Percentiles rank a stretch among this genome's conserved stretches.
These are phyloP conservation scores for Colistium nudipinnis DNA, from an alignment of 2,113 vertebrate species.

Conservation along the genomic window DNA sequence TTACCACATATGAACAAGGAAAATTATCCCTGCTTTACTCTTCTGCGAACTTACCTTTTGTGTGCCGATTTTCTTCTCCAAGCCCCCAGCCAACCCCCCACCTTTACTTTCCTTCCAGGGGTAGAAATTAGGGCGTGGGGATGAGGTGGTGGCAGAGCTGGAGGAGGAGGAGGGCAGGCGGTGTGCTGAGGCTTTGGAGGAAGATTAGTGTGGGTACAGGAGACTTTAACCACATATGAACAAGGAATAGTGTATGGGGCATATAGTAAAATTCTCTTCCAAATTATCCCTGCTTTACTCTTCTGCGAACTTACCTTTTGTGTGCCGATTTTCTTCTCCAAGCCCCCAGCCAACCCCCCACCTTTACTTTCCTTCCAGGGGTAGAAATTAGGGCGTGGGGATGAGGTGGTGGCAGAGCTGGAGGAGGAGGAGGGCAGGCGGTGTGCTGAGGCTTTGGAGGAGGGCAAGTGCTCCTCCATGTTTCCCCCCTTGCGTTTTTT, in stretches of 20 bases:
- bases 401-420: slow-evolving; percentile 78
- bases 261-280: too few relatives aligned
- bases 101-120: slow-evolving; percentile 84
- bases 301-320: slow-evolving; percentile 85
- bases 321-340: slow-evolving; percentile 89
- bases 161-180: slow-evolving; percentile 84
- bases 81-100: slow-evolving; percentile 75
- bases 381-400: slow-evolving; percentile 78
- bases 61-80: slow-evolving; percentile 89
- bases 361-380: slow-evolving; percentile 84
- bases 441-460: slow-evolving; percentile 75
- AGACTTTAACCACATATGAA: too few relatives aligned
- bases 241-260: too few relatives aligned
- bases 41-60: slow-evolving; percentile 87
- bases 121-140: slow-evolving; percentile 78
- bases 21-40: neutral
- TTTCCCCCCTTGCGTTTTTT: slow-evolving; percentile 86
- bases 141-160: slow-evolving; percentile 78
- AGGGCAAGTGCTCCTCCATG: slow-evolving; percentile 76
- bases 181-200: slow-evolving; percentile 75
- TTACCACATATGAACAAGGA: too few relatives aligned
- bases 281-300: neutral
- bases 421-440: slow-evolving; percentile 82
- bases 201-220: slow-evolving; percentile 79
- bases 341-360: slow-evolving; percentile 75